Base-by-base conservation (phyloP, 2,113 vertebrate species). In the Strigops habroptila region DNA sequence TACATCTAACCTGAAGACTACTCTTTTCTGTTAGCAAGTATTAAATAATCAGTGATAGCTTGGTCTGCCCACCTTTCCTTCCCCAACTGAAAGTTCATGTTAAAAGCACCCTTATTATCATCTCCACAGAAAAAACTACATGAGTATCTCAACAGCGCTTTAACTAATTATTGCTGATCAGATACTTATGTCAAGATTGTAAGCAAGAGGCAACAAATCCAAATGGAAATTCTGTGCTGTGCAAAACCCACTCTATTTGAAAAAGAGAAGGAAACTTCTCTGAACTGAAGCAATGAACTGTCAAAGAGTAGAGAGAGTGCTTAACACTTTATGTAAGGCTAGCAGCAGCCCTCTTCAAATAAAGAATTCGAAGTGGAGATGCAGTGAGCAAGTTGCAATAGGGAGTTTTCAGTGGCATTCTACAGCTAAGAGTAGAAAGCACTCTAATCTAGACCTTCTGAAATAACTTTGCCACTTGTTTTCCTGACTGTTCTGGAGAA, bases 381-480 rank as follows among this genome's bases (percentile, higher is more conserved):
- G 18, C 33, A 59, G 35, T 77, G 67, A 96, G 86, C 44, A 43
- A 92, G 69, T 64, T 55, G 71, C 49, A 77, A 8, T 6, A 44
- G 55, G 75, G 46, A 78, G 43, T 68, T 95, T 93, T 53, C 76
- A 64, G 74, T 75, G 46, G 60, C 13, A 17, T 89, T 96, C 71
- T 88, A 49, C 52, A 33, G 79, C 37, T 96, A 95, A 71, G 82
- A 93, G 27, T n/a, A 70, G 89, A 77, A 93, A 95, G 63, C n/a
- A 14, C 37, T 85, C 55, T 94, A 79, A 96, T 94, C 63, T 83
- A 14, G 65, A 55, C 39, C 35, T 95, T 94, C 76, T 90, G 65
- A 97, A 97, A 94, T 91, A 86, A 27, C n/a, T 84, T 91, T 93
- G 81, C 46, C 19, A 33, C 25, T 12, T 90, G 8, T 64, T 83